Percentiles rank a stretch among this genome's conserved stretches.
These are phyloP conservation scores for Leptestheria dahalacensis DNA, from an alignment of 1,140 invertebrate genomes.

Conservation along the genomic window DNA sequence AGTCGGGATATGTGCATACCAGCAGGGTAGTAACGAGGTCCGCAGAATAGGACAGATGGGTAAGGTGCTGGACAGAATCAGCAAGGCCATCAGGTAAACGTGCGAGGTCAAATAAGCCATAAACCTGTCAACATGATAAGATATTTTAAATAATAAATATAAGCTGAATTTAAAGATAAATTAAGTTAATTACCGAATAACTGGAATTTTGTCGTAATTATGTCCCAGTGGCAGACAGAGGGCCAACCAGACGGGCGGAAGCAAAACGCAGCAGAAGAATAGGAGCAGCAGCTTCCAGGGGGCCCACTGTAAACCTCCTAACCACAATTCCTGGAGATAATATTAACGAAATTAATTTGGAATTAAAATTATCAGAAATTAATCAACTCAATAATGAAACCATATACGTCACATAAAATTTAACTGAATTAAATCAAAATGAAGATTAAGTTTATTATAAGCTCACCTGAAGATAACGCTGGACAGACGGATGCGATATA, in stretches of 20 bases:
- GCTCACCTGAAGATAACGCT: constrained; percentile 68
- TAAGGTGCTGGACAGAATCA: constrained; percentile 77
- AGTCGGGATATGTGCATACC: constrained; percentile 23
- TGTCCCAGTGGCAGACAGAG: constrained; percentile 91
- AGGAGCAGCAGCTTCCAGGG: constrained; percentile 86
- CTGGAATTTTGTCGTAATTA: constrained; percentile 84
- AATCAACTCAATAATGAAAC: background rate
- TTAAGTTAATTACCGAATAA: constrained; percentile 58
- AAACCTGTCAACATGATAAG: constrained; percentile 60
- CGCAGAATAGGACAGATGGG: constrained; percentile 47
- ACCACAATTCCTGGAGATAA: constrained; percentile 80
- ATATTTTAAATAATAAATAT: no score
- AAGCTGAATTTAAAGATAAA: no score
- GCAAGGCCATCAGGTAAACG: constrained; percentile 87
- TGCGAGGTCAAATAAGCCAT: constrained; percentile 98
- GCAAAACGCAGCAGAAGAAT: constrained; percentile 77
- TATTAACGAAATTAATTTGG: constrained; percentile 28
- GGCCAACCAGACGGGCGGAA: constrained; percentile 88
- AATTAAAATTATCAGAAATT: background rate
- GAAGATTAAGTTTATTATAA: constrained; percentile 9
- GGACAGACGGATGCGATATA: constrained; percentile 74
- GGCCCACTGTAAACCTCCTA: constrained; percentile 86
- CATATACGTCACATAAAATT: background rate
- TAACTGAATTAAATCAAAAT: background rate
- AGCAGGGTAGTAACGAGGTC: constrained; percentile 31